Conservation (phyloP, 2,797 vertebrate species). For the Danionella dracula region DNA sequence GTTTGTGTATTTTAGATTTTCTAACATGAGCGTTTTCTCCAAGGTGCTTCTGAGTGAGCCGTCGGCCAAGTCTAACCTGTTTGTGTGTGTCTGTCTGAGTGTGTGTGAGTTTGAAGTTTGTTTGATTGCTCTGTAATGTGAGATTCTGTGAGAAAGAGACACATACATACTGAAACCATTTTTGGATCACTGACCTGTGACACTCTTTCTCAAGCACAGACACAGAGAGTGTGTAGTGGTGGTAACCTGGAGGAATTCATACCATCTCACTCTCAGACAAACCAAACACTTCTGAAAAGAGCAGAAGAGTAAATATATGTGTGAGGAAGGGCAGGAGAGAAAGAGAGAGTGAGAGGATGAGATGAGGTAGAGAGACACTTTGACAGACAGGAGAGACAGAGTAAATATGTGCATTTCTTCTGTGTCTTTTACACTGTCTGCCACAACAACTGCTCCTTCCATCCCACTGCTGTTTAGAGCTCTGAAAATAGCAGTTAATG, state of each 20-base stretch:
- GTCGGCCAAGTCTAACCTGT: constrained; percentile 39
- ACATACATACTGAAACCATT: constrained; percentile 2
- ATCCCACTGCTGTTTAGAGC: background rate
- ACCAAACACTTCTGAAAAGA: constrained; percentile 34
- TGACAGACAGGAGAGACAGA: constrained; percentile 10
- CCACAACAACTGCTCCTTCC: background rate
- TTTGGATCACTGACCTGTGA: background rate
- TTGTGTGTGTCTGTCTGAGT: constrained; percentile 22
- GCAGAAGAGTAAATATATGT: constrained; percentile 29
- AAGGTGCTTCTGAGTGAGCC: constrained; percentile 5
- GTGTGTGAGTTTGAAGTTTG: constrained; percentile 12
- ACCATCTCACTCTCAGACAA: constrained; percentile 26
- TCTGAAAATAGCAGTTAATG: background rate
- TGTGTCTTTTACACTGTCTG: background rate
- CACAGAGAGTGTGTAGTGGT: constrained; percentile 13
- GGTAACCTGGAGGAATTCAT: constrained; percentile 35
- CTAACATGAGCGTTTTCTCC: background rate
- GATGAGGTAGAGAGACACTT: background rate
- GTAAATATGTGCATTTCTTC: constrained; percentile 24
- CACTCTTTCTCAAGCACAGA: background rate
- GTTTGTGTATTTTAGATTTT: constrained; percentile 24
- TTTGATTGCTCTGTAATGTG: constrained; percentile 28
- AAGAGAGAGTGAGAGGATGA: background rate
- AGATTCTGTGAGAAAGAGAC: constrained; percentile 29
- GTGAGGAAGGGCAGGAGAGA: constrained; percentile 13